A percentile compares a stretch with the other conserved stretches of the same genome.
Conservation (phyloP, 2,113 vertebrate species). For the Stegostoma tigrinum region DNA sequence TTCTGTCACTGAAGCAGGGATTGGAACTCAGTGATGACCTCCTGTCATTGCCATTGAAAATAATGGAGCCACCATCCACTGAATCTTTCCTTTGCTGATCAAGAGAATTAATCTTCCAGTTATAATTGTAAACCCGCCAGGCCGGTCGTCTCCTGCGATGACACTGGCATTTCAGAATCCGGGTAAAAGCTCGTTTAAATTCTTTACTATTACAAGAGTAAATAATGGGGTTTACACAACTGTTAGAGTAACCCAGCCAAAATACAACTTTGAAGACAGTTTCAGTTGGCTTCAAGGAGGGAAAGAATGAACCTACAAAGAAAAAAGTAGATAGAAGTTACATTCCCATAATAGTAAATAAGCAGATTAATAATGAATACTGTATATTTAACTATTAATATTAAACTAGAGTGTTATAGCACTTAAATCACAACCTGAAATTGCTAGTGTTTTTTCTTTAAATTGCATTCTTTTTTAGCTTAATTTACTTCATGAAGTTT, state of each 20-base stretch:
- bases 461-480: not conserved
- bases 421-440: not conserved
- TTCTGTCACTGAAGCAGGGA: constrained; percentile 65
- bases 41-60: constrained; percentile 78
- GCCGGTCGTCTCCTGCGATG: constrained; percentile 68
- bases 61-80: constrained; percentile 67
- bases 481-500: not conserved
- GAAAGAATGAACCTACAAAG: constrained; percentile 78
- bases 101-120: constrained; percentile 70
- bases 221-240: constrained; percentile 95
- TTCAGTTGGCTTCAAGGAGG: constrained; percentile 73
- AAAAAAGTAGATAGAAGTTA: constrained; percentile 31
- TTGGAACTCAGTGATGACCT: constrained; percentile 69
- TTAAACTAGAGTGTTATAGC: not conserved
- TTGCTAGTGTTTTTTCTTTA: not conserved
- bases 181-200: constrained; percentile 92
- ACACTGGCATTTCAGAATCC: constrained; percentile 80
- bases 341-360: not conserved
- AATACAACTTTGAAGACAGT: constrained; percentile 89
- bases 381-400: not conserved
- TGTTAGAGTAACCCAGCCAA: constrained; percentile 98
- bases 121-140: constrained; percentile 75
- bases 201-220: constrained; percentile 96
- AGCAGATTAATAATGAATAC: not conserved
- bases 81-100: constrained; percentile 71